Base-by-base conservation (phyloP, 2,797 vertebrate species). In the Macropodus opercularis region DNA sequence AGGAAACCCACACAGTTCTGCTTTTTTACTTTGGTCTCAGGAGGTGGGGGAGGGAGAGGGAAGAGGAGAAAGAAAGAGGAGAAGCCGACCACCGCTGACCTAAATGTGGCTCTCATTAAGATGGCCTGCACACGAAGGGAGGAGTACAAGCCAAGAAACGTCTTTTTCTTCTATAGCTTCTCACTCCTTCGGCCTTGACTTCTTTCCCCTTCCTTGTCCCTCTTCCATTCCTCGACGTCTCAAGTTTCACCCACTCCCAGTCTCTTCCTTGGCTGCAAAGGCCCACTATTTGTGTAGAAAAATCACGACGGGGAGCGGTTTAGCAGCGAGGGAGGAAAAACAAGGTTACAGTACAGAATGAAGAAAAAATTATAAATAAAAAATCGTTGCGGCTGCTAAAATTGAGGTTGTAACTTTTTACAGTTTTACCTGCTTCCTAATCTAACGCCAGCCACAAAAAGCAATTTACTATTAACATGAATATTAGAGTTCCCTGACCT, bases 21-120 rank as follows among this genome's bases (percentile, higher is more conserved):
- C 5, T 68, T 80, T 76, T 71, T 43, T 54, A 68, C 13, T 23
- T 51, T 50, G 62, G 62, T 69, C 69, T 46, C 38, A 14, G 52
- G 69, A 39, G 56, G 4, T n/a, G 63, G 57, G 68, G 29, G 29
- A 6, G 27, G 57, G 53, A 38, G 42, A n/a, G 32, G 26, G 51
- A 46, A 23, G 6, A 18, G 48, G 15, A 19, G 49, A 51, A 52
- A 38, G 35, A 46, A 29, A 31, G 22, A 63, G 52, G 40, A 51
- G 59, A 34, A 74, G 57, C 61, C 18, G 53, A 74, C 46, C 56
- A 43, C 43, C 1, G 19, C 56, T 85, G 83, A 80, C 78, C 72
- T 77, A 80, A 84, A 89, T 88, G 73, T 88, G 83, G 80, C 65
- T 86, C 80, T 88, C 83, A 87, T 91, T 87, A 88, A 76, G 63